Evolutionary conservation across 1,140 invertebrate genomes (phyloP).

Genomic region (Drosophila arizonae): DNA sequence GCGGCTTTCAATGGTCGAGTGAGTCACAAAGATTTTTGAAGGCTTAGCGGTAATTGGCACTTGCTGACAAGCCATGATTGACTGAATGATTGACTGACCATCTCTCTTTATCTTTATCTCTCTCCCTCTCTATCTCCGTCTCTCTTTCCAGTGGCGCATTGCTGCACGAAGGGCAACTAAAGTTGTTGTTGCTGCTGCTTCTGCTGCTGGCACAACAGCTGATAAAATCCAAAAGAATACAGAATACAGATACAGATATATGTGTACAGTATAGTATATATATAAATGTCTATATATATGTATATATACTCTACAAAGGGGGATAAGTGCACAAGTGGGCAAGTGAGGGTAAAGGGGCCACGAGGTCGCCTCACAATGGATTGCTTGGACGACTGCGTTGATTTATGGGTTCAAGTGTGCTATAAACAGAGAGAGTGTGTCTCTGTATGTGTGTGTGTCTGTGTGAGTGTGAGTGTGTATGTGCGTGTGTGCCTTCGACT

Average conservation of each 20-base stretch:
- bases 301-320: conserved; percentile 14
- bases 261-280: background rate
- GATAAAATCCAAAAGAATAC: conserved; percentile 32
- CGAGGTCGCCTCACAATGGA: conserved; percentile 41
- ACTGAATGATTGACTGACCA: conserved; percentile 1
- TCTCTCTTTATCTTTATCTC: background rate
- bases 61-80: conserved; percentile 35
- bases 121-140: conserved; percentile 25
- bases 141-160: conserved; percentile 34
- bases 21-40: conserved; percentile 39
- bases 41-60: conserved; percentile 51
- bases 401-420: conserved; percentile 53
- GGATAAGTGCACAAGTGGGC: conserved; percentile 22
- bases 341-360: conserved; percentile 1
- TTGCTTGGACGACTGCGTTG: conserved; percentile 41
- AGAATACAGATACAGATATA: background rate
- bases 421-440: conserved; percentile 21
- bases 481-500: conserved; percentile 28
- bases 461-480: conserved; percentile 20
- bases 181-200: background rate
- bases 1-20: conserved; percentile 31
- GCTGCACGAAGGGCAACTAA: conserved; percentile 56
- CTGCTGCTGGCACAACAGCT: background rate
- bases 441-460: conserved; percentile 7
- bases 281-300: background rate